Conservation (phyloP, 2,797 vertebrate species). For the Xiphorhynchus erythropygius region DNA sequence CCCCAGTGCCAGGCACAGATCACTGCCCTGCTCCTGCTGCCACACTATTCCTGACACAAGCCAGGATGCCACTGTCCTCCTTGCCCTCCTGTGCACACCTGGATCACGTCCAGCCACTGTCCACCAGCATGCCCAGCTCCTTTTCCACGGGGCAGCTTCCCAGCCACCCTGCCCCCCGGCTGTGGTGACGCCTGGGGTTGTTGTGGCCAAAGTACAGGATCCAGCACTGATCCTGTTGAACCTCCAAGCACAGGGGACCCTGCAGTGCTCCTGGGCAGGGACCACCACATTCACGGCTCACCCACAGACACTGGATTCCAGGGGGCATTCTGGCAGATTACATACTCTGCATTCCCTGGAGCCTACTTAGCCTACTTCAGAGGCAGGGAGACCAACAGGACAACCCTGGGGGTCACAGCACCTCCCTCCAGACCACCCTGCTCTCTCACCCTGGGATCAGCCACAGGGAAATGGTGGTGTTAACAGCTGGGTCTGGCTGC, state of each 20-base stretch:
- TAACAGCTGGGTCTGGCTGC: no score
- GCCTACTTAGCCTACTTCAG: accelerated
- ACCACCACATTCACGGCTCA: no score
- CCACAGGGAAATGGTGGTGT: neutral
- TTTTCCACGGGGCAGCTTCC: neutral
- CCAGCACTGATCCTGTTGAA: no score
- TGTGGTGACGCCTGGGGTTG: neutral
- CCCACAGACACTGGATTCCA: accelerated
- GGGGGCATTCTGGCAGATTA: accelerated
- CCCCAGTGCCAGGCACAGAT: accelerated
- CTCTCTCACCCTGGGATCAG: neutral
- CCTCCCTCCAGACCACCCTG: no score
- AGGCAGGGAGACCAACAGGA: no score
- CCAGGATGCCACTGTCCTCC: neutral
- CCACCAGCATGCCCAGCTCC: no score
- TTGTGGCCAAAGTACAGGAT: neutral
- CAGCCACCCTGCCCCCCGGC: neutral
- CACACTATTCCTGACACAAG: accelerated
- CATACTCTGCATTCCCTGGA: no score
- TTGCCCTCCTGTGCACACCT: accelerated
- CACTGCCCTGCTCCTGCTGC: neutral
- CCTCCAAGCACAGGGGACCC: neutral
- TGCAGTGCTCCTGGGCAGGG: neutral
- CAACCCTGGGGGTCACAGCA: accelerated
- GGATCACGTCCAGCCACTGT: accelerated